A percentile compares a stretch with the other conserved stretches of the same genome.
phyloP scores from a whole-genome alignment of 1,140 invertebrate genomes.

The Drosophila bifasciata region DNA sequence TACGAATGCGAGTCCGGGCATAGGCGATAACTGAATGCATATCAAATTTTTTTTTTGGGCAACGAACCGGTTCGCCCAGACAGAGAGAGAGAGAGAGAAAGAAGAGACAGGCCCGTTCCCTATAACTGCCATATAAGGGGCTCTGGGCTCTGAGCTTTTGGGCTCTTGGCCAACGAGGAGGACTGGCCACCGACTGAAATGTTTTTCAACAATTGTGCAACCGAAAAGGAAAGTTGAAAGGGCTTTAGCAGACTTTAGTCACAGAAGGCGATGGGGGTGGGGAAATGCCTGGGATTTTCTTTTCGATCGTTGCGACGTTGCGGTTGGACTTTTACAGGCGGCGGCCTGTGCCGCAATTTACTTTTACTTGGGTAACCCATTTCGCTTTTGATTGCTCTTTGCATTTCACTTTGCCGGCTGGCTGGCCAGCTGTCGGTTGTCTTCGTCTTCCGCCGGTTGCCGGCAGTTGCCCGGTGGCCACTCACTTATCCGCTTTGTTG shows the following conservation, averaged over 20 bases:
- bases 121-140: too few species aligned
- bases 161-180: neutral
- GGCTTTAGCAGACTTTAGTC: slow-evolving; percentile 33
- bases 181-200: too few species aligned
- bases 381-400: slow-evolving; percentile 76
- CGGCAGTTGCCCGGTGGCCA: slow-evolving; percentile 18
- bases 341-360: slow-evolving; percentile 61
- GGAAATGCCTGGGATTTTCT: slow-evolving; percentile 36
- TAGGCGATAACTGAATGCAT: slow-evolving; percentile 47
- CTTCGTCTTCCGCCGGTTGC: neutral
- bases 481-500: slow-evolving; percentile 6
- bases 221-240: slow-evolving; percentile 76
- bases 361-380: slow-evolving; percentile 77
- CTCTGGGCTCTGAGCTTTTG: neutral
- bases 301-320: neutral
- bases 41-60: slow-evolving; percentile 50
- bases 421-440: neutral
- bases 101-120: too few species aligned
- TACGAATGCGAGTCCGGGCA: too few species aligned
- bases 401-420: slow-evolving; percentile 65
- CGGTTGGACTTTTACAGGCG: neutral
- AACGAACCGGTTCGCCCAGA: slow-evolving; percentile 45
- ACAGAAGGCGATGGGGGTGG: too few species aligned
- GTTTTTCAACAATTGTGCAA: slow-evolving; percentile 60
- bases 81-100: neutral